Evolutionary conservation across 92 coral and sea anemone species (phyloP).

Genomic region (Paragorgia papillata): DNA sequence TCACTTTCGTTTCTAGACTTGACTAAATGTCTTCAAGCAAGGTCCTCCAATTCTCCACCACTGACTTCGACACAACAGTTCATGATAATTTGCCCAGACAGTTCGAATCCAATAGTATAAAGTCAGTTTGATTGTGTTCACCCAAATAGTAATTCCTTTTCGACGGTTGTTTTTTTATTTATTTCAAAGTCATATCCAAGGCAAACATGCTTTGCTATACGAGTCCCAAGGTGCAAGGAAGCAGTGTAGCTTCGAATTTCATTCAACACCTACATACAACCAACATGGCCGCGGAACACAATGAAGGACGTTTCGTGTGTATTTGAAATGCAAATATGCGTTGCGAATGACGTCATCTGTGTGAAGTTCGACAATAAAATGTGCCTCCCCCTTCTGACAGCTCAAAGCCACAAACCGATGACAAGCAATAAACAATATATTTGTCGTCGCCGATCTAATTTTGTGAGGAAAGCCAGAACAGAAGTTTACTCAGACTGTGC

Average conservation of each 20-base stretch:
- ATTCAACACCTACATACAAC: constrained; percentile 22
- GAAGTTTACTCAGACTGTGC: background rate
- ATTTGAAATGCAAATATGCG: constrained; percentile 30
- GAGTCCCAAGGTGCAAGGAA: background rate
- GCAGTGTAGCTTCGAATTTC: constrained; percentile 22
- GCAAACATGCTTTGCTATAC: background rate
- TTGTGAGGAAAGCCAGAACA: background rate
- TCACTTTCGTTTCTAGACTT: constrained; percentile 2
- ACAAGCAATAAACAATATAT: too few species aligned
- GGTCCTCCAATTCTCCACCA: background rate
- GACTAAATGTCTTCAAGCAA: too few species aligned
- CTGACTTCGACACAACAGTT: constrained; percentile 27
- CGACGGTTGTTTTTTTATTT: background rate
- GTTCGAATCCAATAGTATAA: background rate
- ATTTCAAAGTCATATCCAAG: background rate
- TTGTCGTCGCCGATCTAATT: too few species aligned
- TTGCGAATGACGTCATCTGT: constrained; percentile 2
- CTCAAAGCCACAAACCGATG: constrained; percentile 8
- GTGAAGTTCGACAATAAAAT: background rate
- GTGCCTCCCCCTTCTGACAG: background rate
- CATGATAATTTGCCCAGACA: constrained; percentile 25
- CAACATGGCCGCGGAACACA: constrained; percentile 34
- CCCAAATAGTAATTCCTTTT: background rate
- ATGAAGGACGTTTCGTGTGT: constrained; percentile 6
- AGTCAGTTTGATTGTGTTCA: too few species aligned